phyloP scores from a whole-genome alignment of 2,113 vertebrate species.

The Ahaetulla prasina region DNA sequence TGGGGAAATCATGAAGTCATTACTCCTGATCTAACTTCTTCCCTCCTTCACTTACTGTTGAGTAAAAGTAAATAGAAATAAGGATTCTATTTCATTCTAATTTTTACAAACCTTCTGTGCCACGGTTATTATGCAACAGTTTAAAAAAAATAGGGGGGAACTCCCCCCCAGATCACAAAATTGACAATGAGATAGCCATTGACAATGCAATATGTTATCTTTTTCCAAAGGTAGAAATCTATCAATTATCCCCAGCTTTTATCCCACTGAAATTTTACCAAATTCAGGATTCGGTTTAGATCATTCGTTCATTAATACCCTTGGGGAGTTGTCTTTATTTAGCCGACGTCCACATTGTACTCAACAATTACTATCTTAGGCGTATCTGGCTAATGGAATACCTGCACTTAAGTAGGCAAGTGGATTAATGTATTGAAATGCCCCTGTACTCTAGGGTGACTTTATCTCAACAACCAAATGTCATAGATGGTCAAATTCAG shows the following conservation, averaged over 20 bases:
- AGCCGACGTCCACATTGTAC: background rate
- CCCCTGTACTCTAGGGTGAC: background rate
- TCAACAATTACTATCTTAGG: background rate
- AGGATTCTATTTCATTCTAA: background rate
- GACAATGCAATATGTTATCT: background rate
- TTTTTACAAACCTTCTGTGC: background rate
- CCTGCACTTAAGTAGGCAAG: background rate
- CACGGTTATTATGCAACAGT: background rate
- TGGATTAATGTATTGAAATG: background rate
- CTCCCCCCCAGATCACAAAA: background rate
- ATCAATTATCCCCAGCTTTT: background rate
- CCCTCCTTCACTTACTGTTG: background rate
- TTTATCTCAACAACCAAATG: constrained; percentile 1
- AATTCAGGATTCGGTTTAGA: background rate
- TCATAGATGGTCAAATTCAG: background rate
- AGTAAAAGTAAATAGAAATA: background rate
- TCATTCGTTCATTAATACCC: background rate
- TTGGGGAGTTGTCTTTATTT: background rate
- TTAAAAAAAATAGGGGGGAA: background rate
- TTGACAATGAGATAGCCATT: background rate
- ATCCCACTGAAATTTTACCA: background rate
- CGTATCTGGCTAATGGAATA: background rate
- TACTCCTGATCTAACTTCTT: background rate
- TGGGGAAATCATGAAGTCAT: background rate
- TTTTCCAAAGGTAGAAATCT: background rate